Evolutionary conservation across 2,797 vertebrate genomes (phyloP), one percentile per base, ranked within the genome.

Genomic region (Oryzias dopingdopingensis): DNA sequence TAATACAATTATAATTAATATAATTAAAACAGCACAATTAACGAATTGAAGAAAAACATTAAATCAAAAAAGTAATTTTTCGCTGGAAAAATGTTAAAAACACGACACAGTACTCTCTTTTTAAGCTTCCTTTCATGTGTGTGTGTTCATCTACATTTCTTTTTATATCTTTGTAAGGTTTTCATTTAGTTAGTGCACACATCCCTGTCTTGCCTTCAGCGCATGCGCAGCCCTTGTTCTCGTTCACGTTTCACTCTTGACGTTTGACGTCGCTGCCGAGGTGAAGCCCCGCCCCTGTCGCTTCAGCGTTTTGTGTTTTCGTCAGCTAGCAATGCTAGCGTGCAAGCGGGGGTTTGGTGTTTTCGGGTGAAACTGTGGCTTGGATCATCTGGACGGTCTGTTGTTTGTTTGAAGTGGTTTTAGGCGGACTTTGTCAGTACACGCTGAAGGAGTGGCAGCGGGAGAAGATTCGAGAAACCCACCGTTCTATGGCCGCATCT

Each of bases 271-370:
- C 6, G 26, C 41, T 40, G 53, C 76, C 52, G 67, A 32, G 18
- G 29, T 44, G 46, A 62, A 66, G 74, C 72, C 79, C 64, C 83
- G 78, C 84, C 86, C 72, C 64, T 72, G 62, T 47, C 14, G 2
- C 66, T 67, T 61, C 69, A 83, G 83, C 72, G 72, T 81, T 76
- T 80, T 78, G 79, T 84, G 70, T 76, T 84, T 84, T 84, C 72
- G 42, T 49, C 71, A 64, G 59, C 73, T 81, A 84, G 83, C 81
- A 26, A 47, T 40, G 75, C 67, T 84, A 81, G 78, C 67, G 45
- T 15, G 63, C 72, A 75, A 82, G 46, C 65, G 65, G 71, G 56
- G 71, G 43, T 53, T 70, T 51, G 13, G 45, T 68, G 48, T 50
- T 44, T 23, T 53, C 16, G 10, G 10, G n/a, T 22, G 20, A 46